Evolutionary conservation across 2,888 invertebrate genomes (phyloP).

Genomic region (Ochropleura plecta): DNA sequence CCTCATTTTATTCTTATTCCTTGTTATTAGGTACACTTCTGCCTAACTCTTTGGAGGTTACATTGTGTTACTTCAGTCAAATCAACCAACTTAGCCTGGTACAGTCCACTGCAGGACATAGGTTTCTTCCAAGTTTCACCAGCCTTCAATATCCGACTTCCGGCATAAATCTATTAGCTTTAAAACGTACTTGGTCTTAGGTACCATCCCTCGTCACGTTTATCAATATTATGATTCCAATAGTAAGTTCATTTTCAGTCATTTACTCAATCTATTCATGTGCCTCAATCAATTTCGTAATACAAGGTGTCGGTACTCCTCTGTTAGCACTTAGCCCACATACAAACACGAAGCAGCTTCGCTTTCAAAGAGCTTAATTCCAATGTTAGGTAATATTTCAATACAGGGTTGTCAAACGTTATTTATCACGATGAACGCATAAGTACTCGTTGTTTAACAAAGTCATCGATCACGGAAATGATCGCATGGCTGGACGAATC

Average conservation of each 20-base stretch:
- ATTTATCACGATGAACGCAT: slow-evolving; percentile 60
- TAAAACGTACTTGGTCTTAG: not conserved
- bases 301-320: not conserved
- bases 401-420: slow-evolving; percentile 43
- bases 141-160: not conserved
- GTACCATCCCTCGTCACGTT: not conserved
- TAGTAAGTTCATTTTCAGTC: not conserved
- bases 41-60: not conserved
- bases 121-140: not conserved
- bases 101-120: not conserved
- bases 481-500: slow-evolving; percentile 65
- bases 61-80: not conserved
- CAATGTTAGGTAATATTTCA: slow-evolving; percentile 48
- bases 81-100: not conserved
- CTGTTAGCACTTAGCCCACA: slow-evolving; percentile 16
- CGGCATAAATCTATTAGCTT: not conserved
- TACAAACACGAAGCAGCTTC: not conserved
- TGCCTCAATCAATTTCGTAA: slow-evolving; percentile 17
- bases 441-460: slow-evolving; percentile 65
- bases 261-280: slow-evolving; percentile 6
- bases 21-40: too few relatives aligned
- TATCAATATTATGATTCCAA: not conserved
- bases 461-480: slow-evolving; percentile 70
- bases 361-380: slow-evolving; percentile 20
- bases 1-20: too few relatives aligned